A percentile compares a stretch with the other conserved stretches of the same genome.
phyloP scores from a whole-genome alignment of 2,888 invertebrate species.

The Plebejus anna region DNA sequence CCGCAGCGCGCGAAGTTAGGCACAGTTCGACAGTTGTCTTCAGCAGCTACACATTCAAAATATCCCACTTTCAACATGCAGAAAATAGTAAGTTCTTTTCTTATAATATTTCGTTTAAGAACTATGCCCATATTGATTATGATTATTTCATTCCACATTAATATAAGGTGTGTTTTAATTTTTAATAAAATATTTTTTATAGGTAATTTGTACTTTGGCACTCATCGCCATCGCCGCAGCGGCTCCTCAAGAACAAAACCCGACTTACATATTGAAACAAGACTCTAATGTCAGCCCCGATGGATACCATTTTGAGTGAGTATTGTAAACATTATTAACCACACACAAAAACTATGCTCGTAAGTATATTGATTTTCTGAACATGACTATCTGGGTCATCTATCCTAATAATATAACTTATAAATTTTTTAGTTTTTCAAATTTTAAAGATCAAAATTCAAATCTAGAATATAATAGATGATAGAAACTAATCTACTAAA shows the following conservation, averaged over 20 bases:
- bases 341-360: too few relatives aligned
- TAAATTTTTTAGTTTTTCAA: too few relatives aligned
- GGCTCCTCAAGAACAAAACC: slow-evolving; percentile 50
- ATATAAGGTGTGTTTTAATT: neutral
- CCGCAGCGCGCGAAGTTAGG: slow-evolving; percentile 36
- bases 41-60: slow-evolving; percentile 42
- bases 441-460: too few relatives aligned
- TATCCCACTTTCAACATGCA: slow-evolving; percentile 51
- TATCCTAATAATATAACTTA: too few relatives aligned
- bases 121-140: neutral
- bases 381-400: too few relatives aligned
- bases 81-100: slow-evolving; percentile 55
- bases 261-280: slow-evolving; percentile 60
- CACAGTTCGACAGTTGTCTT: slow-evolving; percentile 52
- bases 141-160: too few relatives aligned
- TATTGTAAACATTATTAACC: slow-evolving; percentile 29
- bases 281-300: slow-evolving; percentile 57
- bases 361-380: too few relatives aligned
- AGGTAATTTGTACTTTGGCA: slow-evolving; percentile 57
- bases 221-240: slow-evolving; percentile 53
- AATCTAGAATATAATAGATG: too few relatives aligned
- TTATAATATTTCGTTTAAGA: neutral
- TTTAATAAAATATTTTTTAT: neutral
- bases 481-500: too few relatives aligned
- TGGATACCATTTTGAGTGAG: slow-evolving; percentile 65